Conservation (phyloP, 2,888 invertebrate genomes). For the Pycnomerus fuliginosus region DNA sequence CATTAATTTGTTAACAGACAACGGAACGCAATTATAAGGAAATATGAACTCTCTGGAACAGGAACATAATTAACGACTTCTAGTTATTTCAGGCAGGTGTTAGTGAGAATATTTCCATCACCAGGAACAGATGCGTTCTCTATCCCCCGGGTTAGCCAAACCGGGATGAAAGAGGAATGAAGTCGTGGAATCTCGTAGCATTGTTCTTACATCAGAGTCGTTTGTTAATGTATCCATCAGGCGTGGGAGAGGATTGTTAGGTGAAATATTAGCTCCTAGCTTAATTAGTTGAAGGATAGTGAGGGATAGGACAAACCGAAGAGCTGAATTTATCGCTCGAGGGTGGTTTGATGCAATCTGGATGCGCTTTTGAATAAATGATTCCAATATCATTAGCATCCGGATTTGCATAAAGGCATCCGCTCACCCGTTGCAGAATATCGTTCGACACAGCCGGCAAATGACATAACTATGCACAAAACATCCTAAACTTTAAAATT, state of each 20-base stretch:
- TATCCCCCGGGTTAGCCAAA: background rate
- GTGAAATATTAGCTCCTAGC: constrained; percentile 1
- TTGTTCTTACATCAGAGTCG: constrained; percentile 2
- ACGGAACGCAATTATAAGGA: constrained; percentile 9
- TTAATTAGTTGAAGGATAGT: constrained; percentile 3
- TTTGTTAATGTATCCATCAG: constrained; percentile 7
- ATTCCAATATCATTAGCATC: constrained; percentile 12
- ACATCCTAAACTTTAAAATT: constrained; percentile 28
- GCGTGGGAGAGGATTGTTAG: constrained; percentile 1
- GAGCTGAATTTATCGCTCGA: too few relatives aligned
- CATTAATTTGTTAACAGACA: too few relatives aligned
- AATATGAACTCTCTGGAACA: constrained; percentile 11
- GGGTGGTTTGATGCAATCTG: too few relatives aligned
- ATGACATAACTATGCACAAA: constrained; percentile 22
- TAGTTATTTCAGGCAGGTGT: constrained; percentile 12
- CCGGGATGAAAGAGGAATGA: constrained; percentile 2
- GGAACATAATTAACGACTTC: constrained; percentile 12
- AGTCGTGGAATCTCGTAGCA: constrained; percentile 6
- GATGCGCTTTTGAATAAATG: too few relatives aligned
- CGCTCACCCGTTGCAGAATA: background rate
- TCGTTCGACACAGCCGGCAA: constrained; percentile 10
- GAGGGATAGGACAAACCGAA: too few relatives aligned
- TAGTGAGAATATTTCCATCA: too few relatives aligned
- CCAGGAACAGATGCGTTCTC: too few relatives aligned
- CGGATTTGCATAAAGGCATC: constrained; percentile 11